Base-by-base conservation (phyloP, 2,888 invertebrate species). In the Xanthorhoe designata region DNA sequence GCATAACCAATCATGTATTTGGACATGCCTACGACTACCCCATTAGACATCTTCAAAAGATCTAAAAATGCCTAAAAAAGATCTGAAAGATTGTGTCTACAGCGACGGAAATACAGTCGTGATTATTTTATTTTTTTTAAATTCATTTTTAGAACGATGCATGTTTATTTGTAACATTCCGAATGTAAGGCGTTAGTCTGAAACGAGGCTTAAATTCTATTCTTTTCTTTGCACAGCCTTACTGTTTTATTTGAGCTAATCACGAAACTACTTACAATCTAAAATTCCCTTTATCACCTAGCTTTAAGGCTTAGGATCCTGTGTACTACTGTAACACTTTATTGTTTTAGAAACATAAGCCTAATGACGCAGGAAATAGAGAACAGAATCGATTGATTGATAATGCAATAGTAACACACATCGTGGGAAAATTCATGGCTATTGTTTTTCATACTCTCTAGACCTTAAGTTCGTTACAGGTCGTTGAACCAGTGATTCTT, bases 381-480 rank as follows among this genome's bases (percentile, higher is more conserved):
- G 76, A 68, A 60, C 18, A 61, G 62, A 75, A 66, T 80, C 32
- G 42, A 61, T 69, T 71, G 72, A 29, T 68, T 65, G 50, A 49
- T 38, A 47, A 64, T 67, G 72, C 63, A 68, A 70, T 70, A 78
- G 74, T 73, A 60, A 78, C 74, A 83, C 84, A 78, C 78, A 78
- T 78, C 83, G 87, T 90, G 90, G 84, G 90, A 91, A 86, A 78
- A 71, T 76, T 79, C 75, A 74, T 68, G 71, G 81, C 79, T 75
- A 89, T 90, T 89, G 89, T 90, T 82, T 87, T 83, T 80, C 75
- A 70, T 77, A 78, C 80, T 82, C 83, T 83, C 78, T 81, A 79
- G 61, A 83, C 87, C 88, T 88, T 88, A 83, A 77, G 83, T 82
- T 82, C 76, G 80, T 77, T 80, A 69, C 73, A 79, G 89, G 83